Percentiles rank a stretch among this genome's conserved stretches.
These are phyloP conservation scores for Chaunax sp. DNA, from an alignment of 2,797 vertebrate species.

Conservation along the genomic window DNA sequence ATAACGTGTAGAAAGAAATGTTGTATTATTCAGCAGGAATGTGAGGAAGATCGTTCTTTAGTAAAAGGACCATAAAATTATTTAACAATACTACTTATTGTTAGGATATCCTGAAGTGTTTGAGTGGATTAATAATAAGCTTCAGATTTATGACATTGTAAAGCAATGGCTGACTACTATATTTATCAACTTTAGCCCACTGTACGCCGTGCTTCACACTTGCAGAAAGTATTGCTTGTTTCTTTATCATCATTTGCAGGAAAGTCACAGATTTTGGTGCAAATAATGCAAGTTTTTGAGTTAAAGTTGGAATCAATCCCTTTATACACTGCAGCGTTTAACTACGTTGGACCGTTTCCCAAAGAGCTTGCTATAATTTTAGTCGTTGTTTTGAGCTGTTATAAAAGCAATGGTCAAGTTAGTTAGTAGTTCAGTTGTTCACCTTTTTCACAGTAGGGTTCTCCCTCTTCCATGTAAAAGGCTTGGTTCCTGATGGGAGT, in stretches of 20 bases:
- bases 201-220: background rate
- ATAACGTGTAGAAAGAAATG: background rate
- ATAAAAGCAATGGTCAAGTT: background rate
- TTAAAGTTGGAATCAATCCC: background rate
- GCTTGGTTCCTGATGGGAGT: constrained; percentile 94
- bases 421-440: constrained; percentile 8
- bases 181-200: background rate
- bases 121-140: background rate
- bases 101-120: background rate
- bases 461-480: constrained; percentile 99
- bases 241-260: background rate
- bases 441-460: constrained; percentile 98
- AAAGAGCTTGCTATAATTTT: background rate
- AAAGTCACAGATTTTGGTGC: background rate
- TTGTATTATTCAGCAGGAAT: constrained; percentile 7
- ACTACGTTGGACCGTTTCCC: background rate
- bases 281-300: background rate
- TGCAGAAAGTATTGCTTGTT: background rate
- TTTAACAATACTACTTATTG: background rate
- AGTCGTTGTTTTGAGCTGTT: background rate
- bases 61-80: constrained; percentile 7
- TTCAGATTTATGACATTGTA: background rate
- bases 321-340: background rate
- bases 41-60: background rate
- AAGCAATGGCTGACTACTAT: background rate